phyloP scores from a whole-genome alignment of 2,888 invertebrate species.

The Harpalus rubripes region DNA sequence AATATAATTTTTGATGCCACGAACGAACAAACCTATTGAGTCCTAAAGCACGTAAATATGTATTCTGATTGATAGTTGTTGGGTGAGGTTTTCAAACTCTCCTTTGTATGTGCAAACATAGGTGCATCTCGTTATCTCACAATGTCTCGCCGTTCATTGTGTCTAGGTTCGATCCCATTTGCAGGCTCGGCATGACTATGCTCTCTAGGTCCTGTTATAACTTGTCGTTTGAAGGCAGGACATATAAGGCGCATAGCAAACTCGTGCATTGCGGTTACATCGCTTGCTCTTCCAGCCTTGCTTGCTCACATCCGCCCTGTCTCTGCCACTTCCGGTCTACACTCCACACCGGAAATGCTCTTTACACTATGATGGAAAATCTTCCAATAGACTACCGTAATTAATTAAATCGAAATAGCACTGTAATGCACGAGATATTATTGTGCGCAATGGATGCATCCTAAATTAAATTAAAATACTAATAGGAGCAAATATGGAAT shows the following conservation, averaged over 20 bases:
- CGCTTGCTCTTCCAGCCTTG: neutral
- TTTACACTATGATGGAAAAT: constrained; percentile 49
- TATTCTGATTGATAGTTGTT: neutral
- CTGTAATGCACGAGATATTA: neutral
- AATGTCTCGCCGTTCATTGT: neutral
- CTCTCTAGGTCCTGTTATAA: neutral
- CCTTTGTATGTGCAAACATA: neutral
- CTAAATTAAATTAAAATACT: too few relatives aligned
- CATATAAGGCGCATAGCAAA: neutral
- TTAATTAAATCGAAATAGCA: constrained; percentile 23
- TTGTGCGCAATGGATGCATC: too few relatives aligned
- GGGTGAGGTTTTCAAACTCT: neutral
- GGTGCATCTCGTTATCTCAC: neutral
- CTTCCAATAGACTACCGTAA: constrained; percentile 28
- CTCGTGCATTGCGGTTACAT: constrained; percentile 37
- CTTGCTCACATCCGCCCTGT: constrained; percentile 27
- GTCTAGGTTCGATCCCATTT: neutral
- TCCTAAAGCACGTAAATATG: neutral
- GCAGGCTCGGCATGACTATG: constrained; percentile 1
- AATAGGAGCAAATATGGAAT: too few relatives aligned
- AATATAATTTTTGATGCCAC: too few relatives aligned
- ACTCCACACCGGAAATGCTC: constrained; percentile 35
- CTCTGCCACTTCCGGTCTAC: constrained; percentile 37
- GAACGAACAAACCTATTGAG: too few relatives aligned
- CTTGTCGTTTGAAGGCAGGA: neutral